Evolutionary conservation across 2,888 invertebrate species (phyloP).

Genomic region (Noctua janthe): DNA sequence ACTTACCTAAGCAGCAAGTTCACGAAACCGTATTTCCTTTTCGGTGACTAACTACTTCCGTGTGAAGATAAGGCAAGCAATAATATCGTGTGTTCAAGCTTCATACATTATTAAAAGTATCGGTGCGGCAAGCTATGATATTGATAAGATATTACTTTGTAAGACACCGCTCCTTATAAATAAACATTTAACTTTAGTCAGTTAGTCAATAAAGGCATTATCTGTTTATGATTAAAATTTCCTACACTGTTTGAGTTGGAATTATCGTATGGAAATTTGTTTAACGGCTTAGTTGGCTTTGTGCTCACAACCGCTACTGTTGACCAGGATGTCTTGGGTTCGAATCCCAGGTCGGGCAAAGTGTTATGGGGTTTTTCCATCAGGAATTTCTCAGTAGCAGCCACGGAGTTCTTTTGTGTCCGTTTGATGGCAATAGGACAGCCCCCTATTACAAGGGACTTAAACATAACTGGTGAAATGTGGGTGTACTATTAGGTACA

Average conservation of each 20-base stretch:
- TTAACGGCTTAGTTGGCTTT: too few species aligned
- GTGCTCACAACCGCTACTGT: too few species aligned
- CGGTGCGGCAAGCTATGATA: slow-evolving; percentile 25
- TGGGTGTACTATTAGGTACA: neutral
- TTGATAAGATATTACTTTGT: slow-evolving; percentile 45
- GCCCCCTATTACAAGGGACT: neutral
- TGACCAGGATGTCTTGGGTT: too few species aligned
- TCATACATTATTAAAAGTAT: slow-evolving; percentile 35
- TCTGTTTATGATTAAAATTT: neutral
- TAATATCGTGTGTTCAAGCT: slow-evolving; percentile 31
- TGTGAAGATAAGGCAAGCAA: slow-evolving; percentile 40
- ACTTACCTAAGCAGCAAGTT: slow-evolving; percentile 30
- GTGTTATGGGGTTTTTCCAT: neutral
- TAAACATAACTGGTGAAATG: neutral
- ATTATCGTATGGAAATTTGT: too few species aligned
- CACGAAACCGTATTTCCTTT: slow-evolving; percentile 42
- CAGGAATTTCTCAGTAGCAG: neutral
- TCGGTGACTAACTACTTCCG: slow-evolving; percentile 50
- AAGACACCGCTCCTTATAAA: slow-evolving; percentile 5
- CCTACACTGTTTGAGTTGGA: neutral
- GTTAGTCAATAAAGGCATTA: neutral
- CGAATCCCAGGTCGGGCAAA: neutral
- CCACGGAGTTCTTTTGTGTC: neutral
- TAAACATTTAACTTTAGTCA: slow-evolving; percentile 11
- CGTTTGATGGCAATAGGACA: neutral